Evolutionary conservation across 2,797 vertebrate species (phyloP).

Genomic region (Glyptemys insculpta): DNA sequence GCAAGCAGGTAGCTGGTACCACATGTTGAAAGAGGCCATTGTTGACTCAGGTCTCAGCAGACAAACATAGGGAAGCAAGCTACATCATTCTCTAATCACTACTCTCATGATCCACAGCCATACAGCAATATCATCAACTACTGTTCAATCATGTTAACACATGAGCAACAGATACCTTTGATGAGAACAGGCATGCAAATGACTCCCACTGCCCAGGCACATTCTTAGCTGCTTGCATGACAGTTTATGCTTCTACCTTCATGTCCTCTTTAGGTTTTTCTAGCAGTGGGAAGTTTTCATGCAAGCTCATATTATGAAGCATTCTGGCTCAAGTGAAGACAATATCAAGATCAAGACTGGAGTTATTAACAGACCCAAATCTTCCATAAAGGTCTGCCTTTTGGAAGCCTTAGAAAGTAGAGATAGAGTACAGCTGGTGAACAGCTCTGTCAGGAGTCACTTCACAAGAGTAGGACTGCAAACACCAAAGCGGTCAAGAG

Average conservation of each 20-base stretch:
- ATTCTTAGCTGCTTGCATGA: not conserved
- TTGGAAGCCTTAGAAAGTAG: too few species aligned
- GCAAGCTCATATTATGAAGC: not conserved
- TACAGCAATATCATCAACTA: not conserved
- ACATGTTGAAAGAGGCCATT: not conserved
- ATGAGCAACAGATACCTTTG: not conserved
- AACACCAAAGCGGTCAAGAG: not conserved
- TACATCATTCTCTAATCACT: not conserved
- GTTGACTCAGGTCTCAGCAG: not conserved
- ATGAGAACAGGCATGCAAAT: not conserved
- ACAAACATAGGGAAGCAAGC: not conserved
- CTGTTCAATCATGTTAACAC: not conserved
- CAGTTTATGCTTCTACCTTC: too few species aligned
- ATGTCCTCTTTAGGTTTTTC: not conserved
- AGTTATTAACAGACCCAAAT: not conserved
- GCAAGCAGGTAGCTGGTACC: not conserved
- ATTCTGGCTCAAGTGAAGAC: not conserved
- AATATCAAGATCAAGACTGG: not conserved
- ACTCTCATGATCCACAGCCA: fast-evolving
- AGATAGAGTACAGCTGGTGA: not conserved
- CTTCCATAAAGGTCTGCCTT: not conserved
- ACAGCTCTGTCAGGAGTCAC: not conserved
- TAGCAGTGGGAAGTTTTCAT: not conserved
- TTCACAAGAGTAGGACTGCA: not conserved
- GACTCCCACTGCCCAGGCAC: not conserved